Evolutionary conservation across 2,888 invertebrate species (phyloP).

Genomic region (Agapostemon virescens): DNA sequence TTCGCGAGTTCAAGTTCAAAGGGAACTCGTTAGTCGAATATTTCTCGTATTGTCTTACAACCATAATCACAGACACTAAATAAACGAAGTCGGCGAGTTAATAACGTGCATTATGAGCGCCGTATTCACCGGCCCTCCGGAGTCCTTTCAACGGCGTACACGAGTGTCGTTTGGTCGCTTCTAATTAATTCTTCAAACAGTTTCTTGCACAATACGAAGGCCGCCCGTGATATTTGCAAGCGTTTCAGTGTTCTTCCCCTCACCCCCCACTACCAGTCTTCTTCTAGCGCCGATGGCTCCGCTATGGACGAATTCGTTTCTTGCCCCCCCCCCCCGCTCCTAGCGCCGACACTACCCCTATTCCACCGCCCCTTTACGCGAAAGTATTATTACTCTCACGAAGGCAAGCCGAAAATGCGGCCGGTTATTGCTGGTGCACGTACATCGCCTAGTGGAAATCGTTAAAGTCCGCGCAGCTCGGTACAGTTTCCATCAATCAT

Average conservation of each 20-base stretch:
- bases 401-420: constrained; percentile 16
- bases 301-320: not conserved
- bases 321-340: not conserved
- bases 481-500: constrained; percentile 73
- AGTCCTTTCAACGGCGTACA: constrained; percentile 35
- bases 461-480: constrained; percentile 45
- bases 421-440: constrained; percentile 29
- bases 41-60: constrained; percentile 33
- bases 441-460: constrained; percentile 61
- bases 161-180: constrained; percentile 55
- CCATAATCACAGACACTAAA: constrained; percentile 45
- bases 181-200: constrained; percentile 59
- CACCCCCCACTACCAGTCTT: not conserved
- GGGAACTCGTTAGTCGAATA: constrained; percentile 3
- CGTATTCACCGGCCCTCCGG: constrained; percentile 26
- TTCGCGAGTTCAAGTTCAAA: not conserved
- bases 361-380: not conserved
- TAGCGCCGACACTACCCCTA: not conserved
- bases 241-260: constrained; percentile 23
- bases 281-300: not conserved
- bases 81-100: constrained; percentile 50
- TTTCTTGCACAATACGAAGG: constrained; percentile 45
- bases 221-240: constrained; percentile 42
- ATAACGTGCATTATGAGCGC: constrained; percentile 46
- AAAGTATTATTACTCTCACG: constrained; percentile 15